Percentiles rank a stretch among this genome's conserved stretches.
phyloP scores from a whole-genome alignment of 2,888 invertebrate species.

The Biston betularia region DNA sequence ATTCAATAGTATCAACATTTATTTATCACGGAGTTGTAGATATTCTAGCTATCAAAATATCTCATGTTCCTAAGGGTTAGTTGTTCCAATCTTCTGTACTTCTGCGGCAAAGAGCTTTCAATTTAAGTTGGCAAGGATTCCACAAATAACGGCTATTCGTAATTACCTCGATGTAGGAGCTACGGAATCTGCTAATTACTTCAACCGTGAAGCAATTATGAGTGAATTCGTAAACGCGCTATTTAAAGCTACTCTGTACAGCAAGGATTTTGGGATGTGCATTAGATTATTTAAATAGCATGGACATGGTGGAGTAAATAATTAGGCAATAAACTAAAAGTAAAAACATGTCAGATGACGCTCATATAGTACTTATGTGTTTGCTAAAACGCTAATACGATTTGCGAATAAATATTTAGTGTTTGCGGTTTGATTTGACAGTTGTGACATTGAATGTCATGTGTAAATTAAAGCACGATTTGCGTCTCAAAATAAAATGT shows the following conservation, averaged over 20 bases:
- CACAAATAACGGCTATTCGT: conserved; percentile 71
- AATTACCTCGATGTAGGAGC: conserved; percentile 68
- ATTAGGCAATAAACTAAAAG: conserved; percentile 33
- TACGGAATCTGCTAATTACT: conserved; percentile 65
- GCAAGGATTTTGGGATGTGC: conserved; percentile 24
- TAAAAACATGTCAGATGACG: conserved; percentile 36
- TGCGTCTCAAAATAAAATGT: conserved; percentile 23
- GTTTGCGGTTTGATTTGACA: conserved; percentile 34
- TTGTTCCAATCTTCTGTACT: conserved; percentile 49
- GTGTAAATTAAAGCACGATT: conserved; percentile 32
- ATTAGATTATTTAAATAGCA: conserved; percentile 20
- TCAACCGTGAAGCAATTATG: conserved; percentile 71
- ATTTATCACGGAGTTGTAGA: not conserved
- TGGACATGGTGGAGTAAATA: conserved; percentile 12
- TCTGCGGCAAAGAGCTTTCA: conserved; percentile 79
- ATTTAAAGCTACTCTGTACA: conserved; percentile 58
- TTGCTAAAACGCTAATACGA: conserved; percentile 28
- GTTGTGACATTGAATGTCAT: conserved; percentile 38
- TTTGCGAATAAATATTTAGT: conserved; percentile 30
- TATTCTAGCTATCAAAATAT: not conserved
- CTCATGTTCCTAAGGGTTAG: conserved; percentile 4
- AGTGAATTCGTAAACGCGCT: conserved; percentile 59
- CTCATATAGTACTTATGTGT: conserved; percentile 15
- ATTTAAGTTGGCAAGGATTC: conserved; percentile 72
- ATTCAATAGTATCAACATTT: no score